Conservation (phyloP, 1,140 invertebrate species). For the Dryas iulia region DNA sequence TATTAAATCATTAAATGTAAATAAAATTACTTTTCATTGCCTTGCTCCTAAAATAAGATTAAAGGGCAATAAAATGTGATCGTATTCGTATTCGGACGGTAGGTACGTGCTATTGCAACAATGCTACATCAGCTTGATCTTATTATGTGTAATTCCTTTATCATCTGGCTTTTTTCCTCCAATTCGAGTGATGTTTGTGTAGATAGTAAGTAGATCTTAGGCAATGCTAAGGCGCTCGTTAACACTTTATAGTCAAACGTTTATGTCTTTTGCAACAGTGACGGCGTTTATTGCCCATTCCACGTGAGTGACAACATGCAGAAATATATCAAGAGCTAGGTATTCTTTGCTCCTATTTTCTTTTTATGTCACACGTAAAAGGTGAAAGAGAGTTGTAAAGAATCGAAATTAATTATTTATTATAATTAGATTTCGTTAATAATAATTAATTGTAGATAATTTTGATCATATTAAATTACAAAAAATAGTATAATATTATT, state of each 20-base stretch:
- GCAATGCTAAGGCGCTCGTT: constrained; percentile 16
- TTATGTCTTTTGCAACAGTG: constrained; percentile 20
- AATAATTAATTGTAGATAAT: no score
- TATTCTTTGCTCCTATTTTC: constrained; percentile 1
- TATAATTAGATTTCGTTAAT: no score
- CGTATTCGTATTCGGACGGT: constrained; percentile 10
- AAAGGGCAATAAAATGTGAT: constrained; percentile 24
- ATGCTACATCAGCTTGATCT: constrained; percentile 20
- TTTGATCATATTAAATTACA: no score
- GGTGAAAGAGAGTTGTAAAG: neutral
- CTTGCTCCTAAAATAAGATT: constrained; percentile 21
- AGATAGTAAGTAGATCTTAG: constrained; percentile 17
- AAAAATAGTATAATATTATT: no score
- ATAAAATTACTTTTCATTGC: constrained; percentile 18
- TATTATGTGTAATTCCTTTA: constrained; percentile 21
- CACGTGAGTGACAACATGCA: constrained; percentile 25
- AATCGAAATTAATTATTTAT: neutral
- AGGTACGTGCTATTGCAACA: constrained; percentile 10
- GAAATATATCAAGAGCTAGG: constrained; percentile 1
- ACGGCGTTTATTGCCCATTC: constrained; percentile 27
- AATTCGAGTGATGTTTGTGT: constrained; percentile 17
- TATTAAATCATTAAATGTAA: constrained; percentile 20
- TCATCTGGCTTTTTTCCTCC: constrained; percentile 16
- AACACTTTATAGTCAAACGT: constrained; percentile 19
- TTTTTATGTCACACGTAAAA: neutral